Evolutionary conservation across 2,888 invertebrate species (phyloP).

Genomic region (Acanthopleura granulata): DNA sequence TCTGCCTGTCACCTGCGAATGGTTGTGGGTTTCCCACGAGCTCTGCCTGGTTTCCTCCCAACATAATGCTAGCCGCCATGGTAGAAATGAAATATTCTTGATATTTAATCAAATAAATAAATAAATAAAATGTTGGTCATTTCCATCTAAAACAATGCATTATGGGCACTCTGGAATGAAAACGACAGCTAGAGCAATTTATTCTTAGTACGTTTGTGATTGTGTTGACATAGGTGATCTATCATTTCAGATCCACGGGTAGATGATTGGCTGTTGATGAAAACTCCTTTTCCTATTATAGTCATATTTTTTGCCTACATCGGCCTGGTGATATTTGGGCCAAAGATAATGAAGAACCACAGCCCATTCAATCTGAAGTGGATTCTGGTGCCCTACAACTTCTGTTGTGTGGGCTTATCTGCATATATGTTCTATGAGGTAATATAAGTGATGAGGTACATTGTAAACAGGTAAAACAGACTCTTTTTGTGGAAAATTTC

Average conservation of each 20-base stretch:
- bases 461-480: not conserved
- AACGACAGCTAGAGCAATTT: too few species aligned
- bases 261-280: constrained; percentile 53
- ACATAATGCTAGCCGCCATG: too few species aligned
- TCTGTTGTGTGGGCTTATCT: constrained; percentile 47
- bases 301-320: constrained; percentile 47
- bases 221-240: too few species aligned
- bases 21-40: too few species aligned
- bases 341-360: constrained; percentile 46
- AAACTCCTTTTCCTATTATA: constrained; percentile 42
- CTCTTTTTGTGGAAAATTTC: not conserved
- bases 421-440: constrained; percentile 56
- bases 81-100: too few species aligned
- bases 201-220: too few species aligned
- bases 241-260: constrained; percentile 49
- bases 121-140: too few species aligned
- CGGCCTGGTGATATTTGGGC: constrained; percentile 44
- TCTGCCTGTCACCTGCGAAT: too few species aligned
- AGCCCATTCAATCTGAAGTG: constrained; percentile 39
- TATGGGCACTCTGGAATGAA: too few species aligned
- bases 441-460: constrained; percentile 29
- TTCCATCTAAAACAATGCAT: too few species aligned
- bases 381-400: constrained; percentile 47
- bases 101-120: too few species aligned
- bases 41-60: too few species aligned